Conservation (phyloP, 2,888 invertebrate genomes). For the Adelognathus sp. region DNA sequence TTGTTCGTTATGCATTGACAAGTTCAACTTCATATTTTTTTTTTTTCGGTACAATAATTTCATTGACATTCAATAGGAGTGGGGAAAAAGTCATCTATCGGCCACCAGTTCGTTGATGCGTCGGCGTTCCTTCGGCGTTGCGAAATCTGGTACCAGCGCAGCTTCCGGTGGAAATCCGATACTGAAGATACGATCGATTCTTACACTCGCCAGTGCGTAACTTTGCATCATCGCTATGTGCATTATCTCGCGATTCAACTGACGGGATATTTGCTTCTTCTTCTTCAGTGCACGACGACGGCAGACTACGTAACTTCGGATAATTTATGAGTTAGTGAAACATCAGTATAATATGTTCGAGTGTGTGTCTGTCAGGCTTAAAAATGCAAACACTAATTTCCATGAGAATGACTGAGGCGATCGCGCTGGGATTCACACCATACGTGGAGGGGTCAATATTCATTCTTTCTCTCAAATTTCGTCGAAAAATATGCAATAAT, state of each 20-base stretch:
- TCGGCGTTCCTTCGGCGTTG: slow-evolving; percentile 67
- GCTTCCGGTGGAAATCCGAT: slow-evolving; percentile 72
- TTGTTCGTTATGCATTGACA: neutral
- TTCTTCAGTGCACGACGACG: slow-evolving; percentile 84
- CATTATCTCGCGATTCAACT: slow-evolving; percentile 85
- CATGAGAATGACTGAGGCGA: no score
- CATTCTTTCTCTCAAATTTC: no score
- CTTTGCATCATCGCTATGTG: slow-evolving; percentile 85
- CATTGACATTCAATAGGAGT: neutral
- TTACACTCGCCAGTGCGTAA: slow-evolving; percentile 85
- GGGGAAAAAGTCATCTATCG: slow-evolving; percentile 41
- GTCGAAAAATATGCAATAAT: no score
- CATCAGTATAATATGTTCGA: slow-evolving; percentile 2
- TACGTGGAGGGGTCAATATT: no score
- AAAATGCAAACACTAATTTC: neutral
- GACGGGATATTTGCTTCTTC: slow-evolving; percentile 79
- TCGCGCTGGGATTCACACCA: no score
- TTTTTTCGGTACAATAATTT: neutral
- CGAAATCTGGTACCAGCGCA: slow-evolving; percentile 69
- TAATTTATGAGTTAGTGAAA: slow-evolving; percentile 15
- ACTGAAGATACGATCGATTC: slow-evolving; percentile 86
- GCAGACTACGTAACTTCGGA: slow-evolving; percentile 85
- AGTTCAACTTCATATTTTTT: no score
- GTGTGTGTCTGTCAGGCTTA: no score
- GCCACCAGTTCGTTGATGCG: slow-evolving; percentile 65